Evolutionary conservation across 2,888 invertebrate species (phyloP).

Genomic region (Mesorhabditis spiculigera): DNA sequence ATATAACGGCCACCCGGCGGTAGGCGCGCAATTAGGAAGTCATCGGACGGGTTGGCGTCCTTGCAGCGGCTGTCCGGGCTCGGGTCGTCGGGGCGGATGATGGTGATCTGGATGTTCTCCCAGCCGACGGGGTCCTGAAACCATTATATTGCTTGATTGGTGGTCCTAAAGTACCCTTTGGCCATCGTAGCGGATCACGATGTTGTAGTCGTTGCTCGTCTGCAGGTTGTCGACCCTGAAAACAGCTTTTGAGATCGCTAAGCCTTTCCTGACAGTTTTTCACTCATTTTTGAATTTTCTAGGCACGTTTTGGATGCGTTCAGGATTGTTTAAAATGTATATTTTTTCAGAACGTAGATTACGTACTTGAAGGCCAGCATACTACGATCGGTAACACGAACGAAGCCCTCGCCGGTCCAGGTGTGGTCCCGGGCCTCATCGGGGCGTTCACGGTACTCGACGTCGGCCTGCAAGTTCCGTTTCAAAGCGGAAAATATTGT

Average conservation of each 20-base stretch:
- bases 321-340: too few species aligned
- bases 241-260: background rate
- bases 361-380: slow-evolving; percentile 72
- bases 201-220: slow-evolving; percentile 44
- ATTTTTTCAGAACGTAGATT: slow-evolving; percentile 63
- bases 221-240: slow-evolving; percentile 30
- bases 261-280: background rate
- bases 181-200: slow-evolving; percentile 52
- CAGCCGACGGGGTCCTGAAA: slow-evolving; percentile 44
- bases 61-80: slow-evolving; percentile 81
- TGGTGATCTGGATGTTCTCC: slow-evolving; percentile 74
- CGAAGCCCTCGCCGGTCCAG: slow-evolving; percentile 91
- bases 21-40: slow-evolving; percentile 70
- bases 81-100: slow-evolving; percentile 71
- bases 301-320: slow-evolving; percentile 58
- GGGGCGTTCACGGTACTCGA: slow-evolving; percentile 45
- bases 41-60: slow-evolving; percentile 73
- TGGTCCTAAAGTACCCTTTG: slow-evolving; percentile 11
- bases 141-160: background rate
- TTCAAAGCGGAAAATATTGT: background rate
- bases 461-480: slow-evolving; percentile 24
- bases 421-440: slow-evolving; percentile 61
- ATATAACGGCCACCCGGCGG: slow-evolving; percentile 25
- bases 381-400: slow-evolving; percentile 80
- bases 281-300: slow-evolving; percentile 65